Evolutionary conservation across 2,113 vertebrate genomes (phyloP).

Genomic region (Vulpes ferrilata): DNA sequence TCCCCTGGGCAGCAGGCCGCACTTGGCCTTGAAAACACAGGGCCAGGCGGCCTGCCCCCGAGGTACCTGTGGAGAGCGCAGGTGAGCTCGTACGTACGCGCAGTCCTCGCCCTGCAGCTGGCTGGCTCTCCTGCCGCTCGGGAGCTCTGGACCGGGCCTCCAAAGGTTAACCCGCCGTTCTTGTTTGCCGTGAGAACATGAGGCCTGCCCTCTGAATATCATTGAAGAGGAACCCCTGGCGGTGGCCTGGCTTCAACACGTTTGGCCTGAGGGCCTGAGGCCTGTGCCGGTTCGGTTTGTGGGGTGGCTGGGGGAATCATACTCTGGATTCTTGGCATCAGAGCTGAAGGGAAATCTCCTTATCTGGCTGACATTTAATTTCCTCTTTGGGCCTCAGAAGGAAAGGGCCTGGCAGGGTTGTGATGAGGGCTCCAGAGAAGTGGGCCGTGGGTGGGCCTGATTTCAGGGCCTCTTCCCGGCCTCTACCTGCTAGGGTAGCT

Average conservation of each 20-base stretch:
- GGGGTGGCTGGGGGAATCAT: not conserved
- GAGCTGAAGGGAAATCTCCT: conserved; percentile 1
- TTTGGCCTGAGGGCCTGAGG: not conserved
- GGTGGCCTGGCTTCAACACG: not conserved
- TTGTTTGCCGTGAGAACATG: not conserved
- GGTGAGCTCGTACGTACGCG: not conserved
- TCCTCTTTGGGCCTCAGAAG: conserved; percentile 32
- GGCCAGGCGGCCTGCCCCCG: not conserved
- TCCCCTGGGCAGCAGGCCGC: not conserved
- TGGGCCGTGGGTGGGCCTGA: not conserved
- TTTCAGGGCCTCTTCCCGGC: not conserved
- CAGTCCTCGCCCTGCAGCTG: not conserved
- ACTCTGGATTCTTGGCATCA: not conserved
- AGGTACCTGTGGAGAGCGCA: not conserved
- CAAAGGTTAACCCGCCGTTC: not conserved
- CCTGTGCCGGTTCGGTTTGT: not conserved
- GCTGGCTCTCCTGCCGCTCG: not conserved
- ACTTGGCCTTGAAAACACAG: not conserved
- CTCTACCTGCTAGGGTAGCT: not conserved
- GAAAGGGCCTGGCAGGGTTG: not conserved
- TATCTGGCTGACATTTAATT: conserved; percentile 71
- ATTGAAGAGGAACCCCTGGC: not conserved
- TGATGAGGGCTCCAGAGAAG: not conserved
- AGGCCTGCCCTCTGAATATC: not conserved
- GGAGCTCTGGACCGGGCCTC: not conserved